Percentiles rank a stretch among this genome's conserved stretches.
These are phyloP conservation scores for Drosophila paulistorum DNA, from an alignment of 1,140 invertebrate species.

Conservation along the genomic window DNA sequence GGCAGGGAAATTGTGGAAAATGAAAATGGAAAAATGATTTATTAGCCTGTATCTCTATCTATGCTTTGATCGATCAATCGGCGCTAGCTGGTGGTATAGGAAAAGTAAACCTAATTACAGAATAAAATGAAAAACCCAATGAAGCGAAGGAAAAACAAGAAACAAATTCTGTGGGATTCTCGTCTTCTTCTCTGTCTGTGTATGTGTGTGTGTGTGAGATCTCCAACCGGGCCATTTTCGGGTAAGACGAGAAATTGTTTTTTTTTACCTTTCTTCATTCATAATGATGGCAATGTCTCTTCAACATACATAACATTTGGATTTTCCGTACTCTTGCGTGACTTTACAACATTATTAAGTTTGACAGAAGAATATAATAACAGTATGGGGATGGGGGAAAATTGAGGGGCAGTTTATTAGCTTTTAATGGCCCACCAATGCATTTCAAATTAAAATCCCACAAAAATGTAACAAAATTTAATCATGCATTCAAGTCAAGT, in stretches of 20 bases:
- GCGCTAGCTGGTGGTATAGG: conserved; percentile 54
- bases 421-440: conserved; percentile 72
- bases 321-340: conserved; percentile 51
- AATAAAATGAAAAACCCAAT: neutral
- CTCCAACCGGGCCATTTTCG: conserved; percentile 13
- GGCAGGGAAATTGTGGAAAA: conserved; percentile 7
- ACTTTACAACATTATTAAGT: conserved; percentile 71
- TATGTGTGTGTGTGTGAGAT: conserved; percentile 15
- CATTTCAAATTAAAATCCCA: conserved; percentile 52
- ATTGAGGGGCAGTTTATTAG: conserved; percentile 40
- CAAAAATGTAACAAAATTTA: conserved; percentile 9
- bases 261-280: neutral
- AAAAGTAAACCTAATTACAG: conserved; percentile 49
- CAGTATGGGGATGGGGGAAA: neutral
- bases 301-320: conserved; percentile 27
- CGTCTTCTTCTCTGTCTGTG: no score
- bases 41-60: conserved; percentile 51
- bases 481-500: conserved; percentile 11
- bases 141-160: neutral
- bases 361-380: neutral
- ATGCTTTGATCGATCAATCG: conserved; percentile 77
- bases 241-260: conserved; percentile 30
- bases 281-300: conserved; percentile 6
- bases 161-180: neutral
- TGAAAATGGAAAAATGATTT: conserved; percentile 73